Conservation (phyloP, 2,888 invertebrate genomes). For the Leptopilina drosophilae region DNA sequence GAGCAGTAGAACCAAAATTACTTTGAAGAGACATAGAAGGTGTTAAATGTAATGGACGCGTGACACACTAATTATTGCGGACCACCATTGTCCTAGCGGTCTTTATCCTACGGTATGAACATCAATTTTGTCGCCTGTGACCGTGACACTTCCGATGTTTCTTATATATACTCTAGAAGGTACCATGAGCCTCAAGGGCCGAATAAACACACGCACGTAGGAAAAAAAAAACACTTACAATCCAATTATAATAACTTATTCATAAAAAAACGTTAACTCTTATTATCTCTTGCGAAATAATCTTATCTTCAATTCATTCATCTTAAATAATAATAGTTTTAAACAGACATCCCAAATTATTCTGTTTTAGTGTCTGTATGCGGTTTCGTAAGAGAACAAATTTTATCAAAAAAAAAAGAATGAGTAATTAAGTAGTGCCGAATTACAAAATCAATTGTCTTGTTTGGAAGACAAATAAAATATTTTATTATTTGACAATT, state of each 20-base stretch:
- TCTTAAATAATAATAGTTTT: slow-evolving; percentile 16
- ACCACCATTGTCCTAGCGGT: slow-evolving; percentile 75
- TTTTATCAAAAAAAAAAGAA: not conserved
- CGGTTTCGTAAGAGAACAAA: not conserved
- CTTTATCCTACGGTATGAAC: slow-evolving; percentile 74
- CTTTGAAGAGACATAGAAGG: not conserved
- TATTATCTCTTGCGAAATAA: slow-evolving; percentile 9
- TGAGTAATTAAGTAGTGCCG: too few relatives aligned
- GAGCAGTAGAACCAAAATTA: not conserved
- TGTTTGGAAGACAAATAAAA: too few relatives aligned
- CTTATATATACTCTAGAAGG: not conserved
- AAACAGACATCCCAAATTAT: slow-evolving; percentile 1
- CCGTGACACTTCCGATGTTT: slow-evolving; percentile 67
- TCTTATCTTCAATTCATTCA: not conserved
- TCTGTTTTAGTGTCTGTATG: not conserved
- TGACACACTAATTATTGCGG: slow-evolving; percentile 71
- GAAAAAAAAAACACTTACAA: not conserved
- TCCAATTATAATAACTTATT: slow-evolving; percentile 9
- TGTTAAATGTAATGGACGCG: slow-evolving; percentile 47
- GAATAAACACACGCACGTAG: not conserved
- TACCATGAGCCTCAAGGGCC: slow-evolving; percentile 15
- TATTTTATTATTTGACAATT: too few relatives aligned
- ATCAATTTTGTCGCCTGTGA: slow-evolving; percentile 73
- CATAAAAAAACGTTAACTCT: not conserved
- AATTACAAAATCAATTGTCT: too few relatives aligned